Conservation (phyloP, 2,888 invertebrate genomes). For the Sinopyrophorus schimmeli region DNA sequence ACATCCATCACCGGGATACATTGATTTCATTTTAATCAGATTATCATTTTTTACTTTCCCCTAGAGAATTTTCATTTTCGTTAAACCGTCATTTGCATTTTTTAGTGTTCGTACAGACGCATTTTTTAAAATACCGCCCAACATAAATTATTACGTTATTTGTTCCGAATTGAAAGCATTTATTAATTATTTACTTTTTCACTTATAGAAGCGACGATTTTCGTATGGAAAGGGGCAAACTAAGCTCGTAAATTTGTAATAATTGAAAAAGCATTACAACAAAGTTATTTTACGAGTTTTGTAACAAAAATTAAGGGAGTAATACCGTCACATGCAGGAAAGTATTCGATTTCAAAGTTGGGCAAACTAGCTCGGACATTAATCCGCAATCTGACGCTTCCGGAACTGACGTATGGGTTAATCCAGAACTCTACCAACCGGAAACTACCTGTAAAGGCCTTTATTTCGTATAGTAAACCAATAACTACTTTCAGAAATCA, state of each 20-base stretch:
- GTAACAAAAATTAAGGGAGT: constrained; percentile 23
- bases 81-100: constrained; percentile 23
- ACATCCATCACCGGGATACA: constrained; percentile 44
- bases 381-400: constrained; percentile 35
- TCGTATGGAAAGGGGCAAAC: no score
- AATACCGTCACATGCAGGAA: constrained; percentile 22
- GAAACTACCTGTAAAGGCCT: constrained; percentile 29
- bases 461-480: constrained; percentile 14
- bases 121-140: background rate
- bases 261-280: constrained; percentile 18
- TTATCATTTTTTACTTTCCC: constrained; percentile 46
- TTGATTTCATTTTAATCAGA: constrained; percentile 48
- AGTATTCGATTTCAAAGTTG: constrained; percentile 32
- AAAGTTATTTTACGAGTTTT: constrained; percentile 10
- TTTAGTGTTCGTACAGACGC: background rate
- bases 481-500: constrained; percentile 18
- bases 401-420: constrained; percentile 33
- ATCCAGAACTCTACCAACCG: constrained; percentile 27
- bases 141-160: background rate
- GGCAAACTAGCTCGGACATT: constrained; percentile 32
- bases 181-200: no score
- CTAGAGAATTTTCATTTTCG: constrained; percentile 39
- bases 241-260: constrained; percentile 12
- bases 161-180: background rate
- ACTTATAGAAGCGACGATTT: no score